Conservation (phyloP, 2,113 vertebrate species). For the Bostrychus sinensis region DNA sequence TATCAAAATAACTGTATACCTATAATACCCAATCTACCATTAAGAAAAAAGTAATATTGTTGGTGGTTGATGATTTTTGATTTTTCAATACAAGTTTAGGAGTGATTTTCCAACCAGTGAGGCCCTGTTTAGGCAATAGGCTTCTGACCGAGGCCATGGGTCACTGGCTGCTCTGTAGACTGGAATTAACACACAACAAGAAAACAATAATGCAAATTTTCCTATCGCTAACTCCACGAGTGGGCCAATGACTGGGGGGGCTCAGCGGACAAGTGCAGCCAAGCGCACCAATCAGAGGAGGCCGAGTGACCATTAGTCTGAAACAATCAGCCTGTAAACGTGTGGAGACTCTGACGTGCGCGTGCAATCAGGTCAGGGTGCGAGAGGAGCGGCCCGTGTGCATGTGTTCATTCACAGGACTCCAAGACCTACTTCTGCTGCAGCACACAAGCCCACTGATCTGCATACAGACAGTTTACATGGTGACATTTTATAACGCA, state of each 20-base stretch:
- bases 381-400: slow-evolving; percentile 34
- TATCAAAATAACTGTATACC: too few species aligned
- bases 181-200: slow-evolving; percentile 84
- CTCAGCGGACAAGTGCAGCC: slow-evolving; percentile 68
- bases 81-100: slow-evolving; percentile 3
- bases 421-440: slow-evolving; percentile 63
- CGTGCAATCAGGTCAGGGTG: slow-evolving; percentile 76
- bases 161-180: slow-evolving; percentile 82
- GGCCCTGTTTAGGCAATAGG: slow-evolving; percentile 39
- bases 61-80: not conserved
- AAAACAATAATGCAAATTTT: slow-evolving; percentile 83
- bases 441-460: slow-evolving; percentile 31
- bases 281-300: slow-evolving; percentile 73
- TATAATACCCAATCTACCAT: too few species aligned
- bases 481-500: too few species aligned
- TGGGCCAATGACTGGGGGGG: slow-evolving; percentile 65
- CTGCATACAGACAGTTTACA: slow-evolving; percentile 55
- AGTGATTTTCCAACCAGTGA: slow-evolving; percentile 22
- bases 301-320: slow-evolving; percentile 81
- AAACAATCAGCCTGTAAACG: slow-evolving; percentile 80
- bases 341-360: slow-evolving; percentile 76
- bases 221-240: slow-evolving; percentile 68
- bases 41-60: too few species aligned
- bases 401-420: slow-evolving; percentile 67
- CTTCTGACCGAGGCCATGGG: slow-evolving; percentile 66